A percentile compares a stretch with the other conserved stretches of the same genome.
phyloP scores from a whole-genome alignment of 2,888 invertebrate genomes.

The Drosophila kokeensis region DNA sequence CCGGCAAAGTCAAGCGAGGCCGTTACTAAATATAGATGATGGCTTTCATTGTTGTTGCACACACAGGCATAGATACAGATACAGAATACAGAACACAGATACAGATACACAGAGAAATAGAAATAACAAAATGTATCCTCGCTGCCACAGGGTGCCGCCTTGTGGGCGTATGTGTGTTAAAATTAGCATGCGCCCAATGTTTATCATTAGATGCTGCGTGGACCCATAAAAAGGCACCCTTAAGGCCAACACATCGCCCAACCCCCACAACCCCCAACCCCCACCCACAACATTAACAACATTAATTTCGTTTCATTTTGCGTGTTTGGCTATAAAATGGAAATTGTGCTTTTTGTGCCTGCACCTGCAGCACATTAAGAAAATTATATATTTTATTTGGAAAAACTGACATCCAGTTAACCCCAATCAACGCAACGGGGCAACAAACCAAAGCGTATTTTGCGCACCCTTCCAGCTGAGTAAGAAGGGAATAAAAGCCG shows the following conservation, averaged over 20 bases:
- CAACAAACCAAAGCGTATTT: constrained; percentile 15
- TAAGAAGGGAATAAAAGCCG: constrained; percentile 11
- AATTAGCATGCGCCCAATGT: constrained; percentile 36
- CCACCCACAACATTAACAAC: not conserved
- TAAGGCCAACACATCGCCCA: not conserved
- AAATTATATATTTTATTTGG: constrained; percentile 20
- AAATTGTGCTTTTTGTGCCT: constrained; percentile 33
- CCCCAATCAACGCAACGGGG: not conserved
- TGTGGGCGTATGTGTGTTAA: constrained; percentile 20
- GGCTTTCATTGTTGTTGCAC: constrained; percentile 15
- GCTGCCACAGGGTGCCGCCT: not conserved
- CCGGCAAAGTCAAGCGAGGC: constrained; percentile 26
- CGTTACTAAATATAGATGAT: constrained; percentile 52
- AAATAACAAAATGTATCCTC: not conserved
- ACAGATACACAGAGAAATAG: constrained; percentile 13
- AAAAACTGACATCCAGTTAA: not conserved
- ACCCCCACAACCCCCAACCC: not conserved
- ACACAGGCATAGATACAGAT: not conserved
- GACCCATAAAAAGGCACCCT: constrained; percentile 10
- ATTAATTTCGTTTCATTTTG: constrained; percentile 18
- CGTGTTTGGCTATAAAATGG: constrained; percentile 16
- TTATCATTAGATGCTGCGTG: constrained; percentile 26
- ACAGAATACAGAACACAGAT: not conserved
- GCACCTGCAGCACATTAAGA: constrained; percentile 38
- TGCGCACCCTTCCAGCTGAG: constrained; percentile 33